Evolutionary conservation across 2,888 invertebrate species (phyloP), one percentile per base, ranked within the genome.

Genomic region (Drosophila anceps): DNA sequence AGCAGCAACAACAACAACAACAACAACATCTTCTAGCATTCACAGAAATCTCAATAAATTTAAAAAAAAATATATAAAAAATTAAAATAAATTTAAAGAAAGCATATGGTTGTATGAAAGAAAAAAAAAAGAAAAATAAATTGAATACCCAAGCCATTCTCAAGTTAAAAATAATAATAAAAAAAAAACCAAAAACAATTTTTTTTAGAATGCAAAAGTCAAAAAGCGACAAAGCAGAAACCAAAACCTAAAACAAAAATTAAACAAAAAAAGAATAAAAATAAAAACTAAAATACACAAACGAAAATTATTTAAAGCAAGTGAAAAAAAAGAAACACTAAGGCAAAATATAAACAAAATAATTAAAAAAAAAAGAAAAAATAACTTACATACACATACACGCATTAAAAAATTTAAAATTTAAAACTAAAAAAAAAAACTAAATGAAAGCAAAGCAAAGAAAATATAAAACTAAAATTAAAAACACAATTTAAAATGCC

Each of bases 41-140:
- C 13, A 18, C 10, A 71, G 15, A 18, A 51, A 44, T 41, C 24
- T 35, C 54, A 65, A 58, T 53, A 20, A 57, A 48, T 31, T 5
- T 24, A 50, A n/a, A n/a, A n/a, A n/a, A n/a, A n/a, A 44, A 69
- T 24, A 24, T 4, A 55, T 18, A 51, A 31, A 10, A 35, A 39
- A 70, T 15, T 24, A 67, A 64, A 61, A 64, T 39, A 29, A 46
- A 73, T 37, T 64, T 50, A 69, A 76, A 65, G 35, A 54, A 81
- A 70, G 77, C 66, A 61, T 76, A 81, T 81, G 79, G 82, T 79
- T 79, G 79, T 79, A 82, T 44, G 53, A 66, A 62, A 63, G 57
- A 65, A 55, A 58, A 67, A n/a, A 20, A 33, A 37, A 50, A 54
- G 0, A 15, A 15, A 51, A 31, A 33, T 9, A 15, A 50, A 37